Evolutionary conservation across 1,140 invertebrate genomes (phyloP), one percentile per base, ranked within the genome.

Genomic region (Atta texana): DNA sequence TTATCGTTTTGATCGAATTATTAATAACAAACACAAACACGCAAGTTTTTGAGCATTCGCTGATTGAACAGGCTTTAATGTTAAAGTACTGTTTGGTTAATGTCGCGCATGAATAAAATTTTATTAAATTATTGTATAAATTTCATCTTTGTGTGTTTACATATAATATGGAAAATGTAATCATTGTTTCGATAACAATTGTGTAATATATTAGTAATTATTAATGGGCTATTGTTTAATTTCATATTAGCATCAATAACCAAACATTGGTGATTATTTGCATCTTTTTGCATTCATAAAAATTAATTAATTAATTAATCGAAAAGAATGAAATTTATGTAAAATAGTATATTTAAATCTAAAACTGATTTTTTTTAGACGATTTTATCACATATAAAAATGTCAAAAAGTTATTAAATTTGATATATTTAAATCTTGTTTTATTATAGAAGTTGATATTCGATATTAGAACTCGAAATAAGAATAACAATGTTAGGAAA

Each of bases 1-100:
- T 84, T 84, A 84, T 84, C 55, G 34, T 55, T 61, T 7, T 55
- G 39, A 84, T 84, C 80, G 80, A 74, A 63, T 84, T 61, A 84
- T 84, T 61, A 84, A 74, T 84, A 24, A 18, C n/a, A 39, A 75
- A 74, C n/a, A 44, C 39, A 68, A 84, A 61, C n/a, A n/a, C 18
- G 12, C 18, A 24, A 31, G 55, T 84, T 84, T 84, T 74, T 74
- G 14, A 84, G 7, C 39, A 57, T 75, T 39, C 16, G n/a, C 14
- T 24, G 55, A 82, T 82, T 61, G 39, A 84, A 51, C 55, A 10
- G 69, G 3, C 39, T 84, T 84, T 74, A 53, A 82, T 61, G 18
- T 44, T 24, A 34, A 61, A 84, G 18, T 24, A 74, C 63, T 63
- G 34, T 84, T 74, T 49, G 24, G 18, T 61, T 51, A 66, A 39